Evolutionary conservation across 2,888 invertebrate species (phyloP), one percentile per base, ranked within the genome.

Genomic region (Euzetes globulus): DNA sequence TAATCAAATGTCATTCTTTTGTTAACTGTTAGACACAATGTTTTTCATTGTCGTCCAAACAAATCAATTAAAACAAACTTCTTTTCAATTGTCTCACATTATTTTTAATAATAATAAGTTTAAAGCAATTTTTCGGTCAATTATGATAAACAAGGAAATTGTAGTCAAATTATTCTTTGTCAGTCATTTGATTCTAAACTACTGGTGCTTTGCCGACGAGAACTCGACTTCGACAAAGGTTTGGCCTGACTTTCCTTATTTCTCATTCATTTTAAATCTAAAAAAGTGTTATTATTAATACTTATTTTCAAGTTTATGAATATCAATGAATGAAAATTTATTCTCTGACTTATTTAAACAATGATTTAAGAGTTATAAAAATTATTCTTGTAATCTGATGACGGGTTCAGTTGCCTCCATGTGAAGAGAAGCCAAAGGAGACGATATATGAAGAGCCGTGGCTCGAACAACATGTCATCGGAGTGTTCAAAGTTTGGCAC

Each of bases 401-500:
- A 5, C 9, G 19, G 3, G n/a, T 17, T 55, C 25, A 55, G 55
- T 55, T 55, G 25, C 55, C 55, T 60, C 58, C 58, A 3, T 60
- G 58, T 60, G 58, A 25, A 15, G 58, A 60, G 22, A 13, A 4
- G n/a, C 25, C 58, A 25, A 55, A 19, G 1, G 27, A 2, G n/a
- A 3, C 25, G 41, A 55, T 58, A 3, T 68, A 74, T 7, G 75
- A 76, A 11, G 58, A 81, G 77, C 87, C 88, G 79, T 90, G 91
- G 91, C 85, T 92, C 75, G 92, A 92, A 82, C 86, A 85, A 78
- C 84, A 86, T 75, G 86, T 89, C 37, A 82, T 88, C 58, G 88
- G 88, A 73, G 88, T 88, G 33, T 87, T 93, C 80, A 86, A 91
- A 77, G 86, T 90, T 72, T 93, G 93, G 93, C 92, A 93, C 82